Base-by-base conservation (phyloP, 2,797 vertebrate genomes). In the Cichlasoma orientale region DNA sequence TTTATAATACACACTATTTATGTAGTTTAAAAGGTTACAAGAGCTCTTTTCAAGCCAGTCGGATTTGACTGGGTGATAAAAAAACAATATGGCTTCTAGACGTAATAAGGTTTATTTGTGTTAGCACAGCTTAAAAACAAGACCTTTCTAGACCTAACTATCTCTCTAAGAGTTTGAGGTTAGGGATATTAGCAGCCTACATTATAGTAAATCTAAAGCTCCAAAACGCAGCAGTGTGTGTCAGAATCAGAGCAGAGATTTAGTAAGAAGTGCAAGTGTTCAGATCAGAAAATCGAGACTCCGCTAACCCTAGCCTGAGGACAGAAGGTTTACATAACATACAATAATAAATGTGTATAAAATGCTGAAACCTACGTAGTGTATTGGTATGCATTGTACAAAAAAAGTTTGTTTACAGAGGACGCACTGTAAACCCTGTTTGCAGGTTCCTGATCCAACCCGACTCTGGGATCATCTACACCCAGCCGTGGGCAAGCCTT, bases 401-500 rank as follows among this genome's bases (percentile, higher is more conserved):
- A 50, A 50, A 9, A 19, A 16, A 21, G 29, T 71, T 8, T 8
- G 16, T 55, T 75, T 71, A 18, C 55, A 25, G 3, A 56, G 18
- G 11, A 41, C 12, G 12, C 52, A 4, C 36, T 36, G 31, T 33
- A 33, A 33, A 33, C 12, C n/a, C 56, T 13, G 21, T 59, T 82
- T 59, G 13, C 89, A 99, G 98, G 83, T 99, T 99, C 90, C 92
- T 98, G 74, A 98, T 99, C 82, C 97, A 99, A 84, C 92, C 97
- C 1, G 92, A 93, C n/a, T 96, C 97, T 1, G 98, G 98, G 23
- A 96, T 97, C 73, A 96, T 99, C 89, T 99, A 97, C 86, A 99
- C 97, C 2, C 98, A 99, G 89, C 97, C 97, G 0, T 99, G 98
- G 98, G 97, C 97, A 1, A 93, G 89, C n/a, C 93, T 99, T 87